Percentiles rank a stretch among this genome's conserved stretches.
Evolutionary conservation across 2,113 vertebrate species (phyloP).

Genomic region (Oryzias melastigma): DNA sequence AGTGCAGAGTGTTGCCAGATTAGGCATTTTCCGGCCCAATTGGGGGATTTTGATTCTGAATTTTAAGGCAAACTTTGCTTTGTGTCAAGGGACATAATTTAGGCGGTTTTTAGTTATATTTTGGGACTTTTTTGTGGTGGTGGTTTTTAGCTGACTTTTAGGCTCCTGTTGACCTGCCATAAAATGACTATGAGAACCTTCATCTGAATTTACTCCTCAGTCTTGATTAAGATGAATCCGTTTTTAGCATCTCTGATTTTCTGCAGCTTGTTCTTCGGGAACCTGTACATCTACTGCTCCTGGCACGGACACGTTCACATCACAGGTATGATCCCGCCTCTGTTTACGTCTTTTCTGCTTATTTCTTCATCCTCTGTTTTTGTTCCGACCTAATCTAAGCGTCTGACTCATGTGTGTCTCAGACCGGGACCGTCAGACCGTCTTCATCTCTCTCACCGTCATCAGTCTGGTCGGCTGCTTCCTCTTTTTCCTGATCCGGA

Average conservation of each 20-base stretch:
- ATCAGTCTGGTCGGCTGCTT: constrained; percentile 95
- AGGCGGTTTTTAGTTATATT: too few species aligned
- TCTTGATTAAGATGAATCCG: neutral
- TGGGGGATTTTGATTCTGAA: too few species aligned
- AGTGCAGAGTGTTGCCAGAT: too few species aligned
- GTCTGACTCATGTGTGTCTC: constrained; percentile 44
- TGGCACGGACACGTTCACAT: constrained; percentile 93
- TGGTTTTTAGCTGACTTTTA: too few species aligned
- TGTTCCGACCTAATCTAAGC: constrained; percentile 1
- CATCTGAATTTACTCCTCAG: neutral
- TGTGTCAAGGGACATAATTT: too few species aligned
- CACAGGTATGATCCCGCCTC: constrained; percentile 77
- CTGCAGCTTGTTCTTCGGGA: constrained; percentile 94
- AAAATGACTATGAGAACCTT: too few species aligned
- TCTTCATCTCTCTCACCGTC: constrained; percentile 94
- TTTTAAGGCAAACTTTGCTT: too few species aligned
- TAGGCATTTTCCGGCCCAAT: too few species aligned
- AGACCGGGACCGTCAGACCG: constrained; percentile 92
- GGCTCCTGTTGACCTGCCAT: too few species aligned
- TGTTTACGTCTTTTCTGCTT: neutral
- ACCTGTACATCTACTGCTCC: constrained; percentile 92
- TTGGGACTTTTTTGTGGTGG: too few species aligned
- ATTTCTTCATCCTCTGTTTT: neutral
- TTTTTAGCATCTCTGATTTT: neutral
- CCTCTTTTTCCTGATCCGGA: constrained; percentile 94